Evolutionary conservation across 1,140 invertebrate species (phyloP).

Genomic region (Ctenoplectra terminalis): DNA sequence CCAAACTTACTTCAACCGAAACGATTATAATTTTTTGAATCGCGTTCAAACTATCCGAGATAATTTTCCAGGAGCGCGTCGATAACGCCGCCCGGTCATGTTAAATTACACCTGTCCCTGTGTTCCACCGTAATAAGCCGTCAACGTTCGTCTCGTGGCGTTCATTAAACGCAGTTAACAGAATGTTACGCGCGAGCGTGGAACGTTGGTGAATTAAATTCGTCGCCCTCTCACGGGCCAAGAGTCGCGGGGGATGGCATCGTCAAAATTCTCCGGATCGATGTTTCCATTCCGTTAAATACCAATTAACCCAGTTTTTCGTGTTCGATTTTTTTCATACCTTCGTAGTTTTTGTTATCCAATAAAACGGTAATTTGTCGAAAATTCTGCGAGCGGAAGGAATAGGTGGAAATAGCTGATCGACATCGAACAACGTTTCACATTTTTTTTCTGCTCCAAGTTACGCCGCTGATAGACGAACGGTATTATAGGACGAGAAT

Average conservation of each 20-base stretch:
- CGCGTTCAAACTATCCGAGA: no score
- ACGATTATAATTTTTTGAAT: no score
- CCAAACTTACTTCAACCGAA: no score
- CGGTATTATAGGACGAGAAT: slow-evolving; percentile 51
- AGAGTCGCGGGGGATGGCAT: neutral
- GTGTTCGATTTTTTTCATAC: no score
- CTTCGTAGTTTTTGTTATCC: neutral
- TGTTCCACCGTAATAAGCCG: slow-evolving; percentile 25
- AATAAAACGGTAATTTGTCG: neutral
- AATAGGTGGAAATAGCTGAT: no score
- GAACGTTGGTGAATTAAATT: slow-evolving; percentile 27
- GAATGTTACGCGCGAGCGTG: neutral
- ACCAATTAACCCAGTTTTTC: neutral
- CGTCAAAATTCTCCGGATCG: neutral
- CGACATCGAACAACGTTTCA: no score
- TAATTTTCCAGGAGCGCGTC: slow-evolving; percentile 26
- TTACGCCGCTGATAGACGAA: neutral
- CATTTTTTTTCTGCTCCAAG: neutral
- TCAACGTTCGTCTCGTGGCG: slow-evolving; percentile 18
- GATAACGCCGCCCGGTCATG: neutral
- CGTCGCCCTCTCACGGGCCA: neutral
- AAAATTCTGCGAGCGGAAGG: neutral
- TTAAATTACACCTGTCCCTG: slow-evolving; percentile 13
- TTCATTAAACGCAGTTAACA: slow-evolving; percentile 38
- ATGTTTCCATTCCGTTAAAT: neutral